Evolutionary conservation across 2,797 vertebrate species (phyloP).

Genomic region (Oryzias sinensis): DNA sequence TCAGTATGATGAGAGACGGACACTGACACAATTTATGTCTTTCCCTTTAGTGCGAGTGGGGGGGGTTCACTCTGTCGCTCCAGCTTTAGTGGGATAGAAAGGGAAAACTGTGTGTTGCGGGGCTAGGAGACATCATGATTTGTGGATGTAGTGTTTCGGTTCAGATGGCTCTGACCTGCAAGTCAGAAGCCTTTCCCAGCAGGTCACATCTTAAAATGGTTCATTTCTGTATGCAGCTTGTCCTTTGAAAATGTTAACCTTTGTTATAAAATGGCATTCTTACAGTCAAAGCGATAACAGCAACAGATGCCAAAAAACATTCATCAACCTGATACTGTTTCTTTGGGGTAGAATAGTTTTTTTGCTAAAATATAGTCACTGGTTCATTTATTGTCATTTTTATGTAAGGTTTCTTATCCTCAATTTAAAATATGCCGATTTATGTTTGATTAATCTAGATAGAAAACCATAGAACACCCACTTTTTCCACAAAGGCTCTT

Average conservation of each 20-base stretch:
- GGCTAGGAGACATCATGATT: conserved; percentile 31
- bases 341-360: too few species aligned
- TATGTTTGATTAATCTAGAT: too few species aligned
- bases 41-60: conserved; percentile 18
- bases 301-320: too few species aligned
- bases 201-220: conserved; percentile 1
- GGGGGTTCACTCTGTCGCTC: conserved; percentile 24
- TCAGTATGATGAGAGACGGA: conserved; percentile 51
- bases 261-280: not conserved
- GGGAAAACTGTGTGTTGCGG: conserved; percentile 9
- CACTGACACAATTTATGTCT: conserved; percentile 49
- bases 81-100: conserved; percentile 12
- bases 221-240: conserved; percentile 13
- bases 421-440: too few species aligned
- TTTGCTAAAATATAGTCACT: too few species aligned
- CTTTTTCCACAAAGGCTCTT: not conserved
- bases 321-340: too few species aligned
- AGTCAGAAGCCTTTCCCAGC: conserved; percentile 26
- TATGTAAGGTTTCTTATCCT: too few species aligned
- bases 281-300: too few species aligned
- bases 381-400: too few species aligned
- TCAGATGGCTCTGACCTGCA: conserved; percentile 34
- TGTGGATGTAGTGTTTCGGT: conserved; percentile 51
- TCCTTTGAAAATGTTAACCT: not conserved
- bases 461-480: too few species aligned